Conservation (phyloP, 2,113 vertebrate species). For the Caranx melampygus region DNA sequence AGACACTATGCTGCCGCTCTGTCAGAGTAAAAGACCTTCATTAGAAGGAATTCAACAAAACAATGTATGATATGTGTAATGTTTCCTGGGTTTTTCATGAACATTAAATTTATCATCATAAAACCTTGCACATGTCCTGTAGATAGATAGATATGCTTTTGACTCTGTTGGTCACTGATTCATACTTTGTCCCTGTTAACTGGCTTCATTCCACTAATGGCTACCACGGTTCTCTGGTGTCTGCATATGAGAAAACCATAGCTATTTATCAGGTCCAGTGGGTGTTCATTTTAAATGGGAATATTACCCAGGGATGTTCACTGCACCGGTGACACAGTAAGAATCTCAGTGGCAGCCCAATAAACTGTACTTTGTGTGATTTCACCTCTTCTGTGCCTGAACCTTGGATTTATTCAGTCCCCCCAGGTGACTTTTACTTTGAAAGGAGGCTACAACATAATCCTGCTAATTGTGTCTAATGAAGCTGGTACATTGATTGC, state of each 20-base stretch:
- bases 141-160: not conserved
- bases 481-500: conserved; percentile 14
- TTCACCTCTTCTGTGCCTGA: not conserved
- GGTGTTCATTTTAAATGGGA: not conserved
- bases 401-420: not conserved
- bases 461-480: conserved; percentile 47
- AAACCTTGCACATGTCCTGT: not conserved
- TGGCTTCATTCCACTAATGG: not conserved
- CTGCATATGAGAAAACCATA: not conserved
- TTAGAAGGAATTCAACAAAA: not conserved
- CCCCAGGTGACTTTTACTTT: conserved; percentile 26
- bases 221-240: too few relatives aligned
- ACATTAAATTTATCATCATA: not conserved
- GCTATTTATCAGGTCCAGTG: not conserved
- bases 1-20: not conserved
- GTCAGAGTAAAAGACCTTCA: not conserved
- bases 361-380: not conserved
- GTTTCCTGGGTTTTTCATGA: not conserved
- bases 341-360: not conserved
- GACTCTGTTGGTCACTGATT: not conserved
- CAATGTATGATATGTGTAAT: not conserved
- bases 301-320: not conserved
- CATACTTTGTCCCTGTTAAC: not conserved
- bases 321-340: not conserved
- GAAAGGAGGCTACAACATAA: conserved; percentile 15